Percentiles rank a stretch among this genome's conserved stretches.
Conservation (phyloP, 2,888 invertebrate genomes). For the Drosophila nr. fundita region DNA sequence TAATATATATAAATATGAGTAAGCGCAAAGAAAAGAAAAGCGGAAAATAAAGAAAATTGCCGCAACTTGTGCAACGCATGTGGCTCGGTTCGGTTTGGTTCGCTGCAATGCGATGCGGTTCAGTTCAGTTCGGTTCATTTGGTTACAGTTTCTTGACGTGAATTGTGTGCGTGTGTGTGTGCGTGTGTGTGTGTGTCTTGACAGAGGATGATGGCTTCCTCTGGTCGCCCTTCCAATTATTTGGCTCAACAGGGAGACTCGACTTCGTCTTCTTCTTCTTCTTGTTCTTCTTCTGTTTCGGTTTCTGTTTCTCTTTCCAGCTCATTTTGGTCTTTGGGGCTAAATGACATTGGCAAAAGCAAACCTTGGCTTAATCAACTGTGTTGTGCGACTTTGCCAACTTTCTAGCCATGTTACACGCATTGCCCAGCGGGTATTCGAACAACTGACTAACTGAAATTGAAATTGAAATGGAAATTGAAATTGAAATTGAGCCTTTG, state of each 20-base stretch:
- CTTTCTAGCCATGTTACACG: constrained; percentile 4
- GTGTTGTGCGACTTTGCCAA: constrained; percentile 26
- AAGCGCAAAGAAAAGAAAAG: neutral
- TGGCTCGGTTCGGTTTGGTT: constrained; percentile 21
- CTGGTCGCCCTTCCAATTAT: constrained; percentile 6
- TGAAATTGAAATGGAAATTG: neutral
- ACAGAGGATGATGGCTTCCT: too few species aligned
- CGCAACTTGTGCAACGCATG: constrained; percentile 30
- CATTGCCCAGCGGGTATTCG: constrained; percentile 12
- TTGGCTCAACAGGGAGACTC: constrained; percentile 1
- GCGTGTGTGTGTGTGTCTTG: neutral
- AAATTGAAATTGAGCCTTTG: constrained; percentile 5
- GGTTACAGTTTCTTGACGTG: constrained; percentile 38
- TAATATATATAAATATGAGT: neutral
- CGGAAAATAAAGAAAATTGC: neutral
- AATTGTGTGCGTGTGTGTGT: constrained; percentile 1
- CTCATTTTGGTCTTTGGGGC: constrained; percentile 2
- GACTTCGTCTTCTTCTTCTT: neutral
- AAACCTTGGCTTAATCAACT: constrained; percentile 63
- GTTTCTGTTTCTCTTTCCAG: constrained; percentile 1
- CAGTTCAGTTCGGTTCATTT: constrained; percentile 20
- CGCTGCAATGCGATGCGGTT: constrained; percentile 30
- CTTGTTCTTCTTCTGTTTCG: neutral
- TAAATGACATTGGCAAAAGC: constrained; percentile 25
- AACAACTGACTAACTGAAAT: neutral